Evolutionary conservation across 2,113 vertebrate genomes (phyloP).

Genomic region (Serilophus lunatus): DNA sequence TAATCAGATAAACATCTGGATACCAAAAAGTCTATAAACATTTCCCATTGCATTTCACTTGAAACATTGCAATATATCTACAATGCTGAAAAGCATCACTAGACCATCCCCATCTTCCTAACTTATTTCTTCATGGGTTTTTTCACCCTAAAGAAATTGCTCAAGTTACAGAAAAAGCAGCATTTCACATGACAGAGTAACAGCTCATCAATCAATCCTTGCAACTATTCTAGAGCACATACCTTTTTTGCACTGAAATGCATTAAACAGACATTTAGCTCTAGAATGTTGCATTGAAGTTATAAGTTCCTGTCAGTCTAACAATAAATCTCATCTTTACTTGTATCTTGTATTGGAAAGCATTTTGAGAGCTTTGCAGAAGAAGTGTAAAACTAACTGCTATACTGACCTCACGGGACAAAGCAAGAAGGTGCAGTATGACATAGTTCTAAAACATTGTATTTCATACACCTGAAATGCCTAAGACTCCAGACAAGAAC

Average conservation of each 20-base stretch:
- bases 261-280: background rate
- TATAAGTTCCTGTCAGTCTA: background rate
- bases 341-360: too few species aligned
- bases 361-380: background rate
- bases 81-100: background rate
- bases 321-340: background rate
- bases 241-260: background rate
- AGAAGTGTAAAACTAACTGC: background rate
- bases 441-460: accelerated
- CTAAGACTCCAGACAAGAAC: background rate
- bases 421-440: background rate
- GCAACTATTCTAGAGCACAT: accelerated
- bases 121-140: background rate
- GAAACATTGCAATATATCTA: background rate
- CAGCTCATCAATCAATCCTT: background rate
- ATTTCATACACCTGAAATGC: background rate
- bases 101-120: background rate
- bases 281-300: background rate
- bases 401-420: background rate
- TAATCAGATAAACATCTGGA: background rate
- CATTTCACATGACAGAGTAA: background rate
- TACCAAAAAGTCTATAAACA: background rate
- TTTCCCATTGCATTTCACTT: background rate
- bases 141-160: background rate
- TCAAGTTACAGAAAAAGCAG: background rate